These are phyloP conservation scores for Grantiella picta DNA, from an alignment of 2,113 vertebrate genomes.

Conservation along the genomic window DNA sequence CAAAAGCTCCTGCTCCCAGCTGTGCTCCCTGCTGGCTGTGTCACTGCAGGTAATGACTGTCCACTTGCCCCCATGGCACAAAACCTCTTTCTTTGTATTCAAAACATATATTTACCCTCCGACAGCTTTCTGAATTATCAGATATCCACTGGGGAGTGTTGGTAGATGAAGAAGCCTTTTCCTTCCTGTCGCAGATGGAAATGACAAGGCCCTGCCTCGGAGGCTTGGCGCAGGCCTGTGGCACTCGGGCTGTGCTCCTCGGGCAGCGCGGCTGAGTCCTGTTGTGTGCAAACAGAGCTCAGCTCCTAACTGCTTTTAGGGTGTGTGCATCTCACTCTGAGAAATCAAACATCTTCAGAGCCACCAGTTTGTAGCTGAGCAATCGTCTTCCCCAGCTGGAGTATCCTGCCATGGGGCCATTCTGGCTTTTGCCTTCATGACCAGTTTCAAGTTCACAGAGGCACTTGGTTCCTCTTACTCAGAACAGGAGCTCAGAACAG, in stretches of 20 bases:
- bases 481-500: neutral
- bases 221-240: rapidly evolving
- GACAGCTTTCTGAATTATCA: neutral
- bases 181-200: neutral
- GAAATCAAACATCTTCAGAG: neutral
- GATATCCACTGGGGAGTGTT: neutral
- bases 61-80: neutral
- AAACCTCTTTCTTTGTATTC: neutral
- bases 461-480: neutral
- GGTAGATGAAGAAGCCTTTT: neutral
- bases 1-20: neutral
- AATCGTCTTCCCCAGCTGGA: neutral
- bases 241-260: neutral
- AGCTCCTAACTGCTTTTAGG: neutral
- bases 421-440: neutral
- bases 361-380: neutral
- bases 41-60: neutral
- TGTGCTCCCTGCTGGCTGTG: neutral
- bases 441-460: neutral
- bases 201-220: neutral
- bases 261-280: neutral
- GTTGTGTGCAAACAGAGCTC: neutral
- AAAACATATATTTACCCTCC: neutral
- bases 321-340: neutral
- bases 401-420: neutral